Base-by-base conservation (phyloP, 2,113 vertebrate genomes). In the Cavia porcellus region DNA sequence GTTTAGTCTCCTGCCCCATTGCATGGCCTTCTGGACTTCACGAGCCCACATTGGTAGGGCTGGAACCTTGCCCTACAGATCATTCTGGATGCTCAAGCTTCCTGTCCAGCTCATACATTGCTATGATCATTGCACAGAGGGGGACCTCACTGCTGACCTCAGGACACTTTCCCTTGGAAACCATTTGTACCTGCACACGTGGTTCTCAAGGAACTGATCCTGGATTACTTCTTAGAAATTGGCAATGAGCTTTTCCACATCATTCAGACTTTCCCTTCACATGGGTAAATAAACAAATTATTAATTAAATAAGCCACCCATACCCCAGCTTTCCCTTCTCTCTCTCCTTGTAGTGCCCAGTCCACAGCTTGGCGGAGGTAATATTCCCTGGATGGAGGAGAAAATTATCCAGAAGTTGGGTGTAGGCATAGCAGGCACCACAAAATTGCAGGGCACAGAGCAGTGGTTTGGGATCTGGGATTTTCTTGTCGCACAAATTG, bases 141-240 rank as follows among this genome's bases (percentile, higher is more conserved):
- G 17, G n/a, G 22, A 1, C 8, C 3, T 32, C 42, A 28, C 20
- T 3, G 15, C 4, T 0, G 52, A 30, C 12, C 55, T 38, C 50
- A 28, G 47, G n/a, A 9, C 11, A 0, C 1, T 5, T 15, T 82
- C 57, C 50, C 38, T 88, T 62, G 11, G 30, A 62, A n/a, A 3
- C 7, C 14, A 32, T 30, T 14, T 45, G 83, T 25, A 2, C 35
- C 75, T 75, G 42, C 4, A 4, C 13, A 14, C 9, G 66, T 38
- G 68, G 6, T 13, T 79, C 50, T 50, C 68, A 3, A 25, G 25
- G 35, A 20, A 5, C 77, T 24, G 11, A 35, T 7, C 75, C 68
- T 42, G n/a, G 20, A 42, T 47, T 17, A 47, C 14, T 82, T 45
- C 35, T 85, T 70, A 55, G 68, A 62, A n/a, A 55, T 45, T 38